Evolutionary conservation across 2,113 vertebrate genomes (phyloP).

Genomic region (Vidua chalybeata): DNA sequence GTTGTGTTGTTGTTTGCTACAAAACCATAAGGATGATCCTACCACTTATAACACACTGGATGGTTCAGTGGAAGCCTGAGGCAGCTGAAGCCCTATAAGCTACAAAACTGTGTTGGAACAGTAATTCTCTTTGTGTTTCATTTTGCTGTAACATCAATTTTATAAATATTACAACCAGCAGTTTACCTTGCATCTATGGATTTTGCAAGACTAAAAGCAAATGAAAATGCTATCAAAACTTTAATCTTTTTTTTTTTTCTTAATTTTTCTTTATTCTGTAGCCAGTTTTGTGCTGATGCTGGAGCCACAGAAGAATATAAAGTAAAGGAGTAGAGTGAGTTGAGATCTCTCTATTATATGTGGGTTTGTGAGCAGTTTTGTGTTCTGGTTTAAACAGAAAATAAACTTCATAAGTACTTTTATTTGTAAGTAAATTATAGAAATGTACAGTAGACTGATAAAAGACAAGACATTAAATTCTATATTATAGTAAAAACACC

Average conservation of each 20-base stretch:
- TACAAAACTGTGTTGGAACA: conserved; percentile 17
- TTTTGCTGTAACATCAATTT: conserved; percentile 46
- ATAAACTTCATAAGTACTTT: not conserved
- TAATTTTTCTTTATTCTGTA: not conserved
- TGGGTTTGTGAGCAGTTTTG: not conserved
- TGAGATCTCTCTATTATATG: not conserved
- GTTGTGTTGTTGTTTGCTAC: not conserved
- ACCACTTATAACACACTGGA: not conserved
- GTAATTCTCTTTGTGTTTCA: conserved; percentile 30
- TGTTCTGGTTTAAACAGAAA: not conserved
- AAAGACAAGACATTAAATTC: not conserved
- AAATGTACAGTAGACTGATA: not conserved
- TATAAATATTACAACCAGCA: conserved; percentile 53
- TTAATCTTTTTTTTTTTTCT: not conserved
- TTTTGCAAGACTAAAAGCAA: conserved; percentile 38
- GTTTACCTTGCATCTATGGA: conserved; percentile 44
- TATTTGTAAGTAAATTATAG: not conserved
- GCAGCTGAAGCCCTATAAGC: not conserved
- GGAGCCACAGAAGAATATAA: not conserved
- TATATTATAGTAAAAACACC: not conserved
- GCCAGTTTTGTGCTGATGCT: not conserved
- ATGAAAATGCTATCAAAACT: not conserved
- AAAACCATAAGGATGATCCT: not conserved
- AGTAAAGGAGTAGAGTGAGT: not conserved
- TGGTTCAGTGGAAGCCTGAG: not conserved